Evolutionary conservation across 2,888 invertebrate species (phyloP), one percentile per base, ranked within the genome.

Genomic region (Elysia crispata): DNA sequence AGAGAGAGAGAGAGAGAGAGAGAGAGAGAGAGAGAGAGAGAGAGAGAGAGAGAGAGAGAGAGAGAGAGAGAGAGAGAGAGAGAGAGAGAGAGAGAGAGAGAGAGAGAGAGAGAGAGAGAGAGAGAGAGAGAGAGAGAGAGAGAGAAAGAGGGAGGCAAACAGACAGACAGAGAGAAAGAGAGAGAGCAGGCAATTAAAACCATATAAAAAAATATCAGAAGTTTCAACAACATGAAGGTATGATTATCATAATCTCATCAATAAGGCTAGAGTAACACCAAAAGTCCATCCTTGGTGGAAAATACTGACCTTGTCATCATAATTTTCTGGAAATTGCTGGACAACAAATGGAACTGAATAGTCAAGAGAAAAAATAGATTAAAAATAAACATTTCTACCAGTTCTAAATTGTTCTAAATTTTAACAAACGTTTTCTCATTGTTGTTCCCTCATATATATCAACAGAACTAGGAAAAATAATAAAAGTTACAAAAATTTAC

Each of bases 311-410:
- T 95, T 95, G 93, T 97, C 96, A 90, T 94, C 95, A 92, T 95
- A 97, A 81, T 94, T 94, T 85, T 96, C 96, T 67, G 98, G 97
- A 93, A 95, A 97, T 92, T 96, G 96, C 91, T 95, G 96, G 70
- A 96, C 93, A 87, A 97, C 95, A 93, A 95, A 95, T 0, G 88
- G 86, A 8, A 81, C 90, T 89, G 86, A 82, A 87, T 86, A 25
- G 82, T 70, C 82, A 80, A 69, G 66, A 80, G 74, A 11, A 50
- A 76, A 23, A 76, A 31, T 20, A 67, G 33, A 66, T 57, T 23
- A 20, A 50, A 18, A 31, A 33, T 49, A 8, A 31, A 25, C 49
- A 1, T 25, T 41, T 23, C 41, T 3, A 60, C 5, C 25, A 69
- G 20, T 66, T 23, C 25, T 28, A 18, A 28, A 66, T 23, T 6